Conservation (phyloP, 2,113 vertebrate species). For the Zootoca vivipara region DNA sequence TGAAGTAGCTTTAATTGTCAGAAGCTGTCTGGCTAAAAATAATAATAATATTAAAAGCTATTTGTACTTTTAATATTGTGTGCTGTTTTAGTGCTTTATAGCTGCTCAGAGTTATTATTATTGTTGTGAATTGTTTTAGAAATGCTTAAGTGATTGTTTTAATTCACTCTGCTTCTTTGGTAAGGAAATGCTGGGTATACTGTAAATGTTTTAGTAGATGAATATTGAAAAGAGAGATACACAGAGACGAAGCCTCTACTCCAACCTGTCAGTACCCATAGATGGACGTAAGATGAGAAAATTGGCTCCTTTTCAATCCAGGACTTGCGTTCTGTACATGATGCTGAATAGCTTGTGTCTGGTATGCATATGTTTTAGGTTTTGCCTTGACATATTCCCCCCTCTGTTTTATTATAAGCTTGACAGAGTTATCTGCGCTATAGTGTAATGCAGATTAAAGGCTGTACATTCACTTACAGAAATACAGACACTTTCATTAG, state of each 20-base stretch:
- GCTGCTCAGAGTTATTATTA: background rate
- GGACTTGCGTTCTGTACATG: constrained; percentile 31
- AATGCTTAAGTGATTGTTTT: background rate
- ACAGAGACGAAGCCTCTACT: background rate
- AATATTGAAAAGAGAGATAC: background rate
- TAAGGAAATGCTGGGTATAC: background rate
- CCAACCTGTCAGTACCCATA: background rate
- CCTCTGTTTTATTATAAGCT: constrained; percentile 41
- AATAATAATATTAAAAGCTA: no score
- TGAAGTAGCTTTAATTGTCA: background rate
- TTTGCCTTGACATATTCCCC: constrained; percentile 39
- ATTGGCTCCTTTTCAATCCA: background rate
- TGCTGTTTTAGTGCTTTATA: background rate
- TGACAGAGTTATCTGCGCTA: constrained; percentile 9
- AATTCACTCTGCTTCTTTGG: background rate
- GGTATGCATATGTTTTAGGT: constrained; percentile 23
- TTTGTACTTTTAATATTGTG: background rate
- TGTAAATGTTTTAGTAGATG: background rate
- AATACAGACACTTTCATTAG: constrained; percentile 48
- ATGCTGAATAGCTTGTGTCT: constrained; percentile 8
- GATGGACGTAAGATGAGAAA: constrained; percentile 14
- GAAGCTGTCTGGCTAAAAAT: background rate
- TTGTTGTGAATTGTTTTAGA: background rate
- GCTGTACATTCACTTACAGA: constrained; percentile 10
- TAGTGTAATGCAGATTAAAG: constrained; percentile 40